Evolutionary conservation across 2,113 vertebrate species (phyloP), one percentile per base, ranked within the genome.

Genomic region (Gracilinanus agilis): DNA sequence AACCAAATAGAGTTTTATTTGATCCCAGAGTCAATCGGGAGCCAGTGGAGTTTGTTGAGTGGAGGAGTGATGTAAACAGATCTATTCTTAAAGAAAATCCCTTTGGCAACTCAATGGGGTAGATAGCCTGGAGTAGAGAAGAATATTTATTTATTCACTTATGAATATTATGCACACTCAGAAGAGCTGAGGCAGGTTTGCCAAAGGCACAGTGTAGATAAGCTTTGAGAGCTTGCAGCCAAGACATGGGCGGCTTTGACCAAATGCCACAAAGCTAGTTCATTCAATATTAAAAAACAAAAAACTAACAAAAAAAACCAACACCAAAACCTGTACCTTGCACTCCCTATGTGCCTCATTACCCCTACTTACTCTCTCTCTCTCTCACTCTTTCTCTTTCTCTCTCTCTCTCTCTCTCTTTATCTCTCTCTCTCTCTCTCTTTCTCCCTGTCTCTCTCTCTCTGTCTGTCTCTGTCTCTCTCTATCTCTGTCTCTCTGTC

Each of bases 81-180:
- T 83, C 67, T 83, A 40, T 83, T 83, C 16, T 83, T 83, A 83
- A 83, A 83, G 67, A 83, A 83, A 83, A 83, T 83, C 67, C n/a
- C 19, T 83, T 83, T 83, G 67, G 67, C 7, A 83, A 16, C 67
- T 83, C 67, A 23, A 7, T 21, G n/a, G n/a, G 40, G 67, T 49
- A 5, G n/a, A 40, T 83, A 40, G 67, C n/a, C 19, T 2, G 19
- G n/a, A 83, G 7, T 83, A 34, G n/a, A 2, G n/a, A 16, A 83
- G 67, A 83, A 40, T 83, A 40, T 83, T 83, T 83, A 83, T 83
- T 83, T 83, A 83, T 83, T 83, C n/a, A 40, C 67, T 83, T 83
- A 40, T 83, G 16, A 40, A 83, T n/a, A n/a, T n/a, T 75, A 75
- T n/a, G 34, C 67, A 75, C n/a, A 83, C 67, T 40, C 19, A 83